Conservation (phyloP, 2,113 vertebrate genomes). For the Sceloporus tristichus region DNA sequence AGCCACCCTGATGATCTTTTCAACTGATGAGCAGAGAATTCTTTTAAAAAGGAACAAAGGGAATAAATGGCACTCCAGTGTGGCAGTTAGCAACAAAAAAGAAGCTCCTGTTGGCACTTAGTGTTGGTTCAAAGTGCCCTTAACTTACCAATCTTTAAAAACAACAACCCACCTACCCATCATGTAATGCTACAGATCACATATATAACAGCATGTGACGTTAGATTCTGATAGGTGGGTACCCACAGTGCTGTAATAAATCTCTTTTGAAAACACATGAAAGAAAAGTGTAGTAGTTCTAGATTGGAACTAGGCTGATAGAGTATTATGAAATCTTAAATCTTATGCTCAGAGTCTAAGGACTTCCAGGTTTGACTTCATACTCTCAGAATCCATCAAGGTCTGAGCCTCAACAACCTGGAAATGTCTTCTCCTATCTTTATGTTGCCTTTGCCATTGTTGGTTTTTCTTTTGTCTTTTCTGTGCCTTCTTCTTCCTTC, state of each 20-base stretch:
- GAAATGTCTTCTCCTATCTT: neutral
- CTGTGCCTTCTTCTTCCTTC: neutral
- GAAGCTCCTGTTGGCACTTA: neutral
- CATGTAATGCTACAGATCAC: neutral
- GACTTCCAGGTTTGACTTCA: neutral
- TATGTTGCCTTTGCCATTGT: no score
- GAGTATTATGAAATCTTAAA: neutral
- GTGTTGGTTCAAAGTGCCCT: neutral
- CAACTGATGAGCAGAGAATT: neutral
- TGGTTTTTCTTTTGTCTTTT: neutral
- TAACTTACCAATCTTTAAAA: neutral
- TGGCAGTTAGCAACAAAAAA: neutral
- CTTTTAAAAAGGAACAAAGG: no score
- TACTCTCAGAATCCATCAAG: neutral
- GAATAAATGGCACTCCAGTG: no score
- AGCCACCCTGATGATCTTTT: neutral
- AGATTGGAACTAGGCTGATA: neutral
- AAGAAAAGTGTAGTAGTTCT: neutral
- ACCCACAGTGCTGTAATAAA: neutral
- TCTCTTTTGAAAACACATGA: neutral
- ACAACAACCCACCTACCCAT: neutral
- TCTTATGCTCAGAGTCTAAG: neutral
- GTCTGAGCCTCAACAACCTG: neutral
- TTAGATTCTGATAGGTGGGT: neutral
- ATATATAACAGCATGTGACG: constrained; percentile 4